Evolutionary conservation across 2,888 invertebrate species (phyloP).

Genomic region (Pammene aurita): DNA sequence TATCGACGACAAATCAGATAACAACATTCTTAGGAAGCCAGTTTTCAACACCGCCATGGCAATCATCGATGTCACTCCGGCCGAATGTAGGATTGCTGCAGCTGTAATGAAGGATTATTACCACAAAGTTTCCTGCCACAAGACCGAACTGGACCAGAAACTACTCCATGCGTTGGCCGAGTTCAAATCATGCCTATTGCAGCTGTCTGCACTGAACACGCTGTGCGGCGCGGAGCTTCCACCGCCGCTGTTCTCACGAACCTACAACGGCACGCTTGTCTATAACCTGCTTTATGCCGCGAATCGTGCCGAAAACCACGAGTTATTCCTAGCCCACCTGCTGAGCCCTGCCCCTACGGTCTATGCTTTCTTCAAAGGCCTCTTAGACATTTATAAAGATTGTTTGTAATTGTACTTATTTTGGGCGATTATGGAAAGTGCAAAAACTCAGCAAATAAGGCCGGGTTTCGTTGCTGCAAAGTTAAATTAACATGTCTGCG

Average conservation of each 20-base stretch:
- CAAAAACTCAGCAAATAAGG: too few relatives aligned
- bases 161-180: constrained; percentile 34
- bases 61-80: constrained; percentile 19
- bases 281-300: constrained; percentile 32
- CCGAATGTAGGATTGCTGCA: constrained; percentile 45
- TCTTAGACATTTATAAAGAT: constrained; percentile 19
- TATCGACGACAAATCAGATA: constrained; percentile 42
- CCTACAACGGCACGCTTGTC: constrained; percentile 41
- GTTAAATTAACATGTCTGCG: too few relatives aligned
- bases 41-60: not conserved
- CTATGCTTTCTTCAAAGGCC: constrained; percentile 15
- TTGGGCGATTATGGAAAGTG: not conserved
- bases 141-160: not conserved
- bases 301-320: not conserved
- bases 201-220: constrained; percentile 40
- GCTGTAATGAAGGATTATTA: constrained; percentile 27
- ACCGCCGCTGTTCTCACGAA: constrained; percentile 27
- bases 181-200: constrained; percentile 40
- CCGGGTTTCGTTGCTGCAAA: too few relatives aligned
- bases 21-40: constrained; percentile 23
- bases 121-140: not conserved
- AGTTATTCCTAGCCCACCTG: constrained; percentile 22
- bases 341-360: constrained; percentile 36
- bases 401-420: not conserved
- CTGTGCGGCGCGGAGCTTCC: constrained; percentile 39